These are phyloP conservation scores for Aegypius monachus DNA, from an alignment of 2,113 vertebrate species.

Conservation along the genomic window DNA sequence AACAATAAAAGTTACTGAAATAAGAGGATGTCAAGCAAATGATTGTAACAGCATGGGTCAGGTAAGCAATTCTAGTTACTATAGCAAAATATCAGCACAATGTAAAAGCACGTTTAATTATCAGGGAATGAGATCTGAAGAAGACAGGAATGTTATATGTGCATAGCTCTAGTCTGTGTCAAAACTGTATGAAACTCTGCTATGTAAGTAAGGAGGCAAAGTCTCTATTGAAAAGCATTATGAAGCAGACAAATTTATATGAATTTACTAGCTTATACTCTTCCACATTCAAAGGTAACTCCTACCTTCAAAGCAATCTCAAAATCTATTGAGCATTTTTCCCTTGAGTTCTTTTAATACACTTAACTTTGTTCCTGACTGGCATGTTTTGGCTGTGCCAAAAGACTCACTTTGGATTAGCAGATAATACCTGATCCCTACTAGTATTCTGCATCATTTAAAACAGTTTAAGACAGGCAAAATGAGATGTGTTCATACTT, in stretches of 20 bases:
- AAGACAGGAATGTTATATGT: background rate
- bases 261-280: background rate
- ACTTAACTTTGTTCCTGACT: background rate
- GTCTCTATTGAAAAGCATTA: background rate
- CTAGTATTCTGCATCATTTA: background rate
- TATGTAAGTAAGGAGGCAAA: background rate
- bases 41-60: background rate
- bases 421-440: background rate
- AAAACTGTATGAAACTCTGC: background rate
- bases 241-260: background rate
- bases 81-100: background rate
- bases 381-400: background rate
- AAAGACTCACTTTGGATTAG: background rate
- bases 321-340: background rate
- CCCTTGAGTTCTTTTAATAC: background rate
- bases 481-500: background rate
- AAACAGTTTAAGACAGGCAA: background rate
- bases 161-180: background rate
- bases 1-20: background rate
- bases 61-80: background rate
- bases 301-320: background rate
- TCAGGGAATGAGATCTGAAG: background rate
- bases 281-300: background rate
- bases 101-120: background rate
- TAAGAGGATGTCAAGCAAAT: background rate